Conservation (phyloP, 2,888 invertebrate species). For the Mesorhabditis spiculigera region DNA sequence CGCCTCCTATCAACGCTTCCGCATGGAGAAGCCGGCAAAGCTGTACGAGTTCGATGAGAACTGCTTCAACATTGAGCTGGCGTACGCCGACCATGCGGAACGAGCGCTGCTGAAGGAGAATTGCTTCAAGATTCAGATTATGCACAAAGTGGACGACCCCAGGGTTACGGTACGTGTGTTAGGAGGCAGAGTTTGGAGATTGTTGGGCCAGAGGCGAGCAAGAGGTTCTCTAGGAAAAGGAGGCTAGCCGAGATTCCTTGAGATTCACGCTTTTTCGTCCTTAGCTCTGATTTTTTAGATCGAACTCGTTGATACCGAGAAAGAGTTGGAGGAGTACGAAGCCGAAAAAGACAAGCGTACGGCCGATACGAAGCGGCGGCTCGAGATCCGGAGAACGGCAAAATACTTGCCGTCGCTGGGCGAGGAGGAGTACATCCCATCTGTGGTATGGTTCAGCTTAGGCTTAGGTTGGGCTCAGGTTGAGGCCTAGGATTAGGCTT, state of each 20-base stretch:
- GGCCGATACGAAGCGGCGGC: not conserved
- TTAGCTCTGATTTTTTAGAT: not conserved
- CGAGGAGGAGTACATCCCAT: too few relatives aligned
- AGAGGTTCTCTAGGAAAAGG: too few relatives aligned
- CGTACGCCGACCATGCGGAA: not conserved
- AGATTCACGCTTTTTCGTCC: too few relatives aligned
- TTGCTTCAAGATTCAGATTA: slow-evolving; percentile 1
- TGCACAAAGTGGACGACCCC: not conserved
- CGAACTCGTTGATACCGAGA: slow-evolving; percentile 4
- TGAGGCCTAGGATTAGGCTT: too few relatives aligned
- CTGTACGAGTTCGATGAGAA: slow-evolving; percentile 4
- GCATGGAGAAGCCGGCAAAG: not conserved
- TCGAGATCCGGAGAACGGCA: not conserved
- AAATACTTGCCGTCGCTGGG: not conserved
- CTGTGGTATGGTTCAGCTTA: too few relatives aligned
- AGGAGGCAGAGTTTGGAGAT: not conserved
- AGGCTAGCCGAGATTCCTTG: too few relatives aligned
- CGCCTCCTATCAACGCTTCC: not conserved
- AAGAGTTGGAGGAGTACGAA: not conserved
- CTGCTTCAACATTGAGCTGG: not conserved
- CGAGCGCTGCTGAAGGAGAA: not conserved
- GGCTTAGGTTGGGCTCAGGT: too few relatives aligned
- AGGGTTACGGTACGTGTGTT: not conserved
- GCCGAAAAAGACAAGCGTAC: not conserved
- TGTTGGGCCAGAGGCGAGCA: too few relatives aligned